These are phyloP conservation scores for Branchellion lobata DNA, from an alignment of 2,888 invertebrate species.

Conservation along the genomic window DNA sequence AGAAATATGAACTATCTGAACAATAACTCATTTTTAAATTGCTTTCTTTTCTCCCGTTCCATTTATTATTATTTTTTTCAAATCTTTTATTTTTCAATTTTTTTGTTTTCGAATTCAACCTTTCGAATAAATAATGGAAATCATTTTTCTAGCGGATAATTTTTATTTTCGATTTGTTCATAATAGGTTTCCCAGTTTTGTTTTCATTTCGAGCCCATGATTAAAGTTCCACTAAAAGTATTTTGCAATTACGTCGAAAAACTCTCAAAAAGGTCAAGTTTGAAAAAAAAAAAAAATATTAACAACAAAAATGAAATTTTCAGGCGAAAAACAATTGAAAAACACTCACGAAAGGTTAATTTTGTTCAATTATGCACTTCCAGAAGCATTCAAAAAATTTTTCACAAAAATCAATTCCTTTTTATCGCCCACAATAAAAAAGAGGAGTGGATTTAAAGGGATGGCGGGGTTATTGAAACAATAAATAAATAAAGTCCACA, in stretches of 20 bases:
- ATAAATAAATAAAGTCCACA: not conserved
- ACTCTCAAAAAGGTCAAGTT: not conserved
- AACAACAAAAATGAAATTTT: not conserved
- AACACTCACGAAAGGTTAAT: not conserved
- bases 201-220: no score
- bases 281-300: not conserved
- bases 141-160: no score
- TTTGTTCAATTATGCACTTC: not conserved
- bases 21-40: no score
- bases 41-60: no score
- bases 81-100: no score
- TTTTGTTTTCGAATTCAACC: no score
- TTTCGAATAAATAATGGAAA: no score
- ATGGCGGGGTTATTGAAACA: not conserved
- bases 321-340: not conserved
- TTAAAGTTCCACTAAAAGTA: not conserved
- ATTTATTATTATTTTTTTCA: no score
- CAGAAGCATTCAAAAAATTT: not conserved
- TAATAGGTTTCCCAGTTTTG: no score
- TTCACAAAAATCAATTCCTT: conserved; percentile 1
- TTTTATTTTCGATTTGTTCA: no score
- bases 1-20: no score
- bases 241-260: not conserved
- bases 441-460: not conserved
- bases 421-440: conserved; percentile 4